Evolutionary conservation across 1,140 invertebrate genomes (phyloP).

Genomic region (Ladona fulva): DNA sequence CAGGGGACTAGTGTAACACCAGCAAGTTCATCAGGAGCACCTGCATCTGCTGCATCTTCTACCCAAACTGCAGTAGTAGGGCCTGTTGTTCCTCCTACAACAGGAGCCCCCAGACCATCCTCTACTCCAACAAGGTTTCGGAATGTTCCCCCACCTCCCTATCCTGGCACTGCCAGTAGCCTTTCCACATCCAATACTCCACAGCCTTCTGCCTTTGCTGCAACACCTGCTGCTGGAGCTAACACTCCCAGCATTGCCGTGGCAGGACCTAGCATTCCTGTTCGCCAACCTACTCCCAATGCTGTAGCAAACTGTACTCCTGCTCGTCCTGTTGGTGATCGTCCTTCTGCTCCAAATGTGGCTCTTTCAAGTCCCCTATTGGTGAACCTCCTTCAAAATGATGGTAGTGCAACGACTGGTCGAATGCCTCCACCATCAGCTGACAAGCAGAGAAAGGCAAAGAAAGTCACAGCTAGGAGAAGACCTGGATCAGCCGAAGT

Average conservation of each 20-base stretch:
- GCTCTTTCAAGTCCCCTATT: conserved; percentile 79
- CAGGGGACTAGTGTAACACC: conserved; percentile 17
- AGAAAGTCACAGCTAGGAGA: conserved; percentile 17
- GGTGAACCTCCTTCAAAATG: conserved; percentile 84
- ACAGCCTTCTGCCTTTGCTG: not conserved
- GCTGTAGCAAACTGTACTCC: not conserved
- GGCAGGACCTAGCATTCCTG: not conserved
- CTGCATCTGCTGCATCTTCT: not conserved
- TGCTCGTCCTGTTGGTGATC: not conserved
- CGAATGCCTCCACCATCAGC: conserved; percentile 36
- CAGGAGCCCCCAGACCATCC: not conserved
- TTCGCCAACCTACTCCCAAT: not conserved
- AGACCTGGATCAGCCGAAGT: conserved; percentile 30
- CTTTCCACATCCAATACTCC: not conserved
- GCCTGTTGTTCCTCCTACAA: not conserved
- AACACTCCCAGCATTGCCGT: not conserved
- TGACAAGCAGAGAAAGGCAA: conserved; percentile 15
- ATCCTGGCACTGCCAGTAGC: conserved; percentile 32
- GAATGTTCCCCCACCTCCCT: conserved; percentile 36
- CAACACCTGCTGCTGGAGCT: not conserved
- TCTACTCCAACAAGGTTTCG: not conserved
- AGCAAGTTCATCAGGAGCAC: conserved; percentile 5
- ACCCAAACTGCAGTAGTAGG: not conserved
- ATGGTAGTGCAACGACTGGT: conserved; percentile 42
- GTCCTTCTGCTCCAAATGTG: conserved; percentile 33